Percentiles rank a stretch among this genome's conserved stretches.
These are phyloP conservation scores for Manis pentadactyla DNA, from an alignment of 2,797 vertebrate genomes.

Conservation along the genomic window DNA sequence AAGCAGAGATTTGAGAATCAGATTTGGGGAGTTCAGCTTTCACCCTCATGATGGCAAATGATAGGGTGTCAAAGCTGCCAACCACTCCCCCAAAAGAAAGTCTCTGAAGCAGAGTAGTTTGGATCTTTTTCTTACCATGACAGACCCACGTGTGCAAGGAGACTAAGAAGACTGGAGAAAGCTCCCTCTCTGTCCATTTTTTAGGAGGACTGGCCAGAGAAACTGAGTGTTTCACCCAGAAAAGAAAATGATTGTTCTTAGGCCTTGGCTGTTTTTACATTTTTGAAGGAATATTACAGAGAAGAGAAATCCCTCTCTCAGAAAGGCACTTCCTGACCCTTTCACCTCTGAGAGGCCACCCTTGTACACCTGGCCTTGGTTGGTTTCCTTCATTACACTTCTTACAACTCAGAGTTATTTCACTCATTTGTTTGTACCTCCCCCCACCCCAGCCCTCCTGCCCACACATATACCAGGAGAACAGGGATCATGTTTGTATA, in stretches of 20 bases:
- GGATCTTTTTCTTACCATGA: neutral
- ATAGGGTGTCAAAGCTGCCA: neutral
- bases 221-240: neutral
- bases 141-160: neutral
- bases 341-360: neutral
- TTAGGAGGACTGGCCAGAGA: neutral
- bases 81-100: neutral
- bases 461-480: neutral
- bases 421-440: neutral
- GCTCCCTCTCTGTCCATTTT: neutral
- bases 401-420: neutral
- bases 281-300: neutral
- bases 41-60: neutral
- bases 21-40: neutral
- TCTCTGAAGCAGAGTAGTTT: neutral
- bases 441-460: neutral
- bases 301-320: neutral
- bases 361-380: neutral
- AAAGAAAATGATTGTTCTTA: neutral
- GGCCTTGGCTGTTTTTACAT: neutral
- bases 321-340: neutral
- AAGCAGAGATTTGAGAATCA: neutral
- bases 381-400: constrained; percentile 13
- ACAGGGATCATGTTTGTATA: neutral
- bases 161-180: neutral